A percentile compares a stretch with the other conserved stretches of the same genome.
phyloP scores from a whole-genome alignment of 2,797 vertebrate genomes.

The Chromobotia macracanthus region DNA sequence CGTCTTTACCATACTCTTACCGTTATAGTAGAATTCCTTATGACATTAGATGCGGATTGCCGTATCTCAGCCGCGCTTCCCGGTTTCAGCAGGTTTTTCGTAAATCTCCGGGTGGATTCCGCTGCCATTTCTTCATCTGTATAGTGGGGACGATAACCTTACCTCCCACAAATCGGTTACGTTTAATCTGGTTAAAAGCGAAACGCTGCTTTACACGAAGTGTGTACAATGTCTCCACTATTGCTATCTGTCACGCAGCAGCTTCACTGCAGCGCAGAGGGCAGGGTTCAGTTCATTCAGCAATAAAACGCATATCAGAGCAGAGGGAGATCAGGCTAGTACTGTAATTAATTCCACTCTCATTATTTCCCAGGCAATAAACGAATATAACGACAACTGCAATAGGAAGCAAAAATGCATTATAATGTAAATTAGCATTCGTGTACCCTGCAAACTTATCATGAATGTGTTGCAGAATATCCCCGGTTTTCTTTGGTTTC shows the following conservation, averaged over 20 bases:
- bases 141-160: constrained; percentile 42
- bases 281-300: constrained; percentile 29
- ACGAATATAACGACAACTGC: too few relatives aligned
- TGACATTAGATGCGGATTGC: constrained; percentile 83
- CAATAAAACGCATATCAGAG: background rate
- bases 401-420: background rate
- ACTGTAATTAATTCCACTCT: too few relatives aligned
- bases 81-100: constrained; percentile 91
- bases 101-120: constrained; percentile 91
- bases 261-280: constrained; percentile 19
- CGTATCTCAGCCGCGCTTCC: constrained; percentile 88
- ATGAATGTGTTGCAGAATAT: background rate
- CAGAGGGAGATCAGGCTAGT: background rate
- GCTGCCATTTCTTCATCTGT: constrained; percentile 84
- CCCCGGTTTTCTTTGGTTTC: background rate
- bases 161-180: background rate
- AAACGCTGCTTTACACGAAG: background rate
- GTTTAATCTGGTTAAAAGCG: background rate
- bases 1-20: constrained; percentile 65
- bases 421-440: background rate
- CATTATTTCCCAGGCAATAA: background rate
- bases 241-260: background rate
- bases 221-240: background rate
- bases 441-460: background rate
- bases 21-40: constrained; percentile 71